phyloP scores from a whole-genome alignment of 2,888 invertebrate genomes.

The Tipula lateralis region DNA sequence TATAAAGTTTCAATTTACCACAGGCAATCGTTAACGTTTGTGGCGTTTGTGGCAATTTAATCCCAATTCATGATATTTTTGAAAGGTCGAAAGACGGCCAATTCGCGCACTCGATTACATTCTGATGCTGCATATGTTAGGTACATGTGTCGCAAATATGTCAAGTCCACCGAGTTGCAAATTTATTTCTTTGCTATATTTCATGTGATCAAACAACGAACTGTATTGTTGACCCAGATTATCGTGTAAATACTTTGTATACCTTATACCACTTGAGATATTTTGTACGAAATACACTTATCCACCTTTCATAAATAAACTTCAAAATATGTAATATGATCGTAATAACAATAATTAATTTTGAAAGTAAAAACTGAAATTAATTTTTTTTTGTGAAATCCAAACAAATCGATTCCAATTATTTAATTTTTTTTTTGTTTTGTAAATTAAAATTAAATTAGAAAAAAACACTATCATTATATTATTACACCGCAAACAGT shows the following conservation, averaged over 20 bases:
- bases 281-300: neutral
- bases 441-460: neutral
- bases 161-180: too few relatives aligned
- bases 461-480: neutral
- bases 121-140: too few relatives aligned
- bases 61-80: too few relatives aligned
- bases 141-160: too few relatives aligned
- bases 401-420: neutral
- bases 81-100: too few relatives aligned
- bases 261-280: neutral
- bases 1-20: too few relatives aligned
- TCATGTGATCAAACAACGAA: too few relatives aligned
- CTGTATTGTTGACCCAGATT: neutral
- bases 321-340: neutral
- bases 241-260: neutral
- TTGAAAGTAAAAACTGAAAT: neutral
- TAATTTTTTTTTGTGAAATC: neutral
- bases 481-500: neutral
- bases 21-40: too few relatives aligned
- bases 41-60: too few relatives aligned
- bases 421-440: neutral
- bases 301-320: neutral
- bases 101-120: too few relatives aligned
- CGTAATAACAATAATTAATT: neutral
- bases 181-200: too few relatives aligned